phyloP scores from a whole-genome alignment of 2,113 vertebrate genomes.

The Hoplias malabaricus region DNA sequence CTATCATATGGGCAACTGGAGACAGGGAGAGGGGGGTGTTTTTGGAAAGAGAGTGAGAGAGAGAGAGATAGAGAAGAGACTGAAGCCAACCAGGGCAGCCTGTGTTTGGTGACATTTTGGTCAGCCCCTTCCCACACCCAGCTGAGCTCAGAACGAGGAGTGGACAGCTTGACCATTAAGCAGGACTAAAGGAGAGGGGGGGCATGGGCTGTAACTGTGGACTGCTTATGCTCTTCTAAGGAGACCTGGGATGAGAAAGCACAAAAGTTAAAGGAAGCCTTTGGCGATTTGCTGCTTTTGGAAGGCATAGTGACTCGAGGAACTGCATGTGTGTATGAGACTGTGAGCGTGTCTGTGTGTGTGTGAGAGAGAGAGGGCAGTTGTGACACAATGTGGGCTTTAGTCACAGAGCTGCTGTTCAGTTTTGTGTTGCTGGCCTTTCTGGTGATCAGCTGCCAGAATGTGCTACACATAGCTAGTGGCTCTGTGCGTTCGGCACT shows the following conservation, averaged over 20 bases:
- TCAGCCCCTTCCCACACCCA: slow-evolving; percentile 46
- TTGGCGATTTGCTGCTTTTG: not conserved
- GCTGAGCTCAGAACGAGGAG: slow-evolving; percentile 29
- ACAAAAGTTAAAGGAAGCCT: slow-evolving; percentile 18
- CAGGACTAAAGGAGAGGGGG: slow-evolving; percentile 80
- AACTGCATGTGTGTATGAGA: not conserved
- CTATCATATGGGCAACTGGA: slow-evolving; percentile 64
- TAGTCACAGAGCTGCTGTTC: slow-evolving; percentile 88
- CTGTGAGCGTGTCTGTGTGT: slow-evolving; percentile 1
- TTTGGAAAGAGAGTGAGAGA: slow-evolving; percentile 55
- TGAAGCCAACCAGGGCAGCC: slow-evolving; percentile 52
- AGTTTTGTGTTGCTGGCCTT: slow-evolving; percentile 90
- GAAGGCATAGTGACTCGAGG: not conserved
- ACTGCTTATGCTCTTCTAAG: slow-evolving; percentile 45
- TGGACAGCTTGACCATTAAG: slow-evolving; percentile 12
- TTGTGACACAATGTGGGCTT: slow-evolving; percentile 81
- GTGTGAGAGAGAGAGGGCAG: slow-evolving; percentile 67
- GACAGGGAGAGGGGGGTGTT: slow-evolving; percentile 36
- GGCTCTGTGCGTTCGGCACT: slow-evolving; percentile 86
- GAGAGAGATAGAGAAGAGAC: slow-evolving; percentile 51
- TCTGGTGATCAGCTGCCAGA: slow-evolving; percentile 97
- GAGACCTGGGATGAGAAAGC: slow-evolving; percentile 25
- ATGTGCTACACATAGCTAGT: slow-evolving; percentile 87
- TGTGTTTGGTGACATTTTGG: slow-evolving; percentile 61
- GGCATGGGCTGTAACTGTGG: slow-evolving; percentile 26